Evolutionary conservation across 2,113 vertebrate species (phyloP).

Genomic region (Aleadryas rufinucha): DNA sequence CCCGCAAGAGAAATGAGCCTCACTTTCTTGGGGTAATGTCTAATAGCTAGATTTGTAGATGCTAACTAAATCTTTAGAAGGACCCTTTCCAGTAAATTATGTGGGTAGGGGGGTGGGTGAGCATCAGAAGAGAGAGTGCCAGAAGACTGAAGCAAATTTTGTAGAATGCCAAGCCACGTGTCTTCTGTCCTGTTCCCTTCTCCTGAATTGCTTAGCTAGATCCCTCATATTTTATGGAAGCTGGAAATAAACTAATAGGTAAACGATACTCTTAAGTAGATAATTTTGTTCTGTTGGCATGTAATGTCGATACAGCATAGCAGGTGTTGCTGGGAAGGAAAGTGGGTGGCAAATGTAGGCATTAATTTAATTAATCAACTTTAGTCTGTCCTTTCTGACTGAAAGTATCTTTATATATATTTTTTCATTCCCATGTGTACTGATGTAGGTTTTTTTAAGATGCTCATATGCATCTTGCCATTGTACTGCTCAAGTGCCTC

Average conservation of each 20-base stretch:
- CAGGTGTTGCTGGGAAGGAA: not conserved
- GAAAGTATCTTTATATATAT: not conserved
- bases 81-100: not conserved
- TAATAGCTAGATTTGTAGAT: not conserved
- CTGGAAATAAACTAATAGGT: not conserved
- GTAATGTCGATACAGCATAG: not conserved
- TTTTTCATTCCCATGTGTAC: not conserved
- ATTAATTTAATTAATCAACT: not conserved
- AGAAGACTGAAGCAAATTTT: not conserved
- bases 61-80: not conserved
- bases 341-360: not conserved
- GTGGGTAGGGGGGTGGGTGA: accelerated
- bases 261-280: not conserved
- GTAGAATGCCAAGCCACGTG: not conserved
- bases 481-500: not conserved
- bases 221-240: not conserved
- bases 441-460: not conserved
- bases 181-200: not conserved
- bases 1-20: not conserved
- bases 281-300: not conserved
- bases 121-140: not conserved
- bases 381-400: not conserved
- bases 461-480: not conserved
- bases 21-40: not conserved
- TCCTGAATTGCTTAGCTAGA: not conserved